A percentile compares a stretch with the other conserved stretches of the same genome.
Conservation (phyloP, 2,113 vertebrate genomes). For the Bos javanicus region DNA sequence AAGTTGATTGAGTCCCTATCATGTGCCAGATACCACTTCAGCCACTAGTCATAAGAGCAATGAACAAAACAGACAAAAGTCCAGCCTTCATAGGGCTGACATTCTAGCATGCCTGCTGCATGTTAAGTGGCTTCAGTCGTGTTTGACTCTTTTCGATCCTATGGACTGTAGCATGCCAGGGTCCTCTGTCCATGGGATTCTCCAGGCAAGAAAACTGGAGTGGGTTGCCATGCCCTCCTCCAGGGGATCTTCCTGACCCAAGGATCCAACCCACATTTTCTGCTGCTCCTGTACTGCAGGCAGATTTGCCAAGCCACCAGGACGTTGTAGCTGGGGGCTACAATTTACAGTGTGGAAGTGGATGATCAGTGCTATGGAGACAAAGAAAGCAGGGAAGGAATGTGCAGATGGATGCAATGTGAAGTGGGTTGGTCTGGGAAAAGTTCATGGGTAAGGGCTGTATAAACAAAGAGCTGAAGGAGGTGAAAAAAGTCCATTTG, state of each 20-base stretch:
- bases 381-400: not conserved
- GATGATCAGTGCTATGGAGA: not conserved
- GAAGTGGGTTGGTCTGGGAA: not conserved
- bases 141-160: not conserved
- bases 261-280: not conserved
- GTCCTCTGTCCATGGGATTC: not conserved
- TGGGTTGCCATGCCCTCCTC: not conserved
- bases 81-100: not conserved
- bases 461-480: not conserved
- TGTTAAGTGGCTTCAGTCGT: not conserved
- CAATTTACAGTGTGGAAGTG: not conserved
- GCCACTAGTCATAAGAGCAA: not conserved
- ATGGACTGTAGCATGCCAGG: not conserved
- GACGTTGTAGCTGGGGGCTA: not conserved
- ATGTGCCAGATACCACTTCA: not conserved
- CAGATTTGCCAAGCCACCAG: accelerated
- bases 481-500: not conserved
- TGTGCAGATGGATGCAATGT: accelerated
- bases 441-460: not conserved
- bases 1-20: not conserved
- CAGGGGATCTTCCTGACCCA: not conserved
- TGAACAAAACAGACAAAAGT: not conserved
- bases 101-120: not conserved
- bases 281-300: not conserved
- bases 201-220: not conserved